Conservation (phyloP, 2,113 vertebrate genomes). For the Petromus typicus region DNA sequence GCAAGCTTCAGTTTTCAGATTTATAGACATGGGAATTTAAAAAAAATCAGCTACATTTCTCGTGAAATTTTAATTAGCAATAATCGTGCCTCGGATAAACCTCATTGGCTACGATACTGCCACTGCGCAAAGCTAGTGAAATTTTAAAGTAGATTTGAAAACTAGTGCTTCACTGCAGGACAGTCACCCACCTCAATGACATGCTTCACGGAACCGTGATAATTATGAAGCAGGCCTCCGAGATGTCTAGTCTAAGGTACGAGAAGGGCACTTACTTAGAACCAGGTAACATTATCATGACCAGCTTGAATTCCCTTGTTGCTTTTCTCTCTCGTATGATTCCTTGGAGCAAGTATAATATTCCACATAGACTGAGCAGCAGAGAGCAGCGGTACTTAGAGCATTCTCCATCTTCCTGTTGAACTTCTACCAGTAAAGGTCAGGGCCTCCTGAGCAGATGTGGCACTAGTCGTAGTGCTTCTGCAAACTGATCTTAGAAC, state of each 20-base stretch:
- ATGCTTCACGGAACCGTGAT: neutral
- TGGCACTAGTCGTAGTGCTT: neutral
- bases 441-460: neutral
- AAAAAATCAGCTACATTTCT: neutral
- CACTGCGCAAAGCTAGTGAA: too few species aligned
- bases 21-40: neutral
- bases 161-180: neutral
- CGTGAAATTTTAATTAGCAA: neutral
- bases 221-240: neutral
- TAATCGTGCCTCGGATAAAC: too few species aligned
- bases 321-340: neutral
- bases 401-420: neutral
- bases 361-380: neutral
- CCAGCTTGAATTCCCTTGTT: neutral
- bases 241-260: neutral
- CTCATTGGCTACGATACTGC: too few species aligned
- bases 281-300: neutral
- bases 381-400: neutral
- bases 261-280: neutral
- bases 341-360: neutral
- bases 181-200: neutral
- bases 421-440: fast-evolving
- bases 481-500: neutral
- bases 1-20: neutral
- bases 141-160: neutral